Base-by-base conservation (phyloP, 2,797 vertebrate species). In the Steatocranus sp. region DNA sequence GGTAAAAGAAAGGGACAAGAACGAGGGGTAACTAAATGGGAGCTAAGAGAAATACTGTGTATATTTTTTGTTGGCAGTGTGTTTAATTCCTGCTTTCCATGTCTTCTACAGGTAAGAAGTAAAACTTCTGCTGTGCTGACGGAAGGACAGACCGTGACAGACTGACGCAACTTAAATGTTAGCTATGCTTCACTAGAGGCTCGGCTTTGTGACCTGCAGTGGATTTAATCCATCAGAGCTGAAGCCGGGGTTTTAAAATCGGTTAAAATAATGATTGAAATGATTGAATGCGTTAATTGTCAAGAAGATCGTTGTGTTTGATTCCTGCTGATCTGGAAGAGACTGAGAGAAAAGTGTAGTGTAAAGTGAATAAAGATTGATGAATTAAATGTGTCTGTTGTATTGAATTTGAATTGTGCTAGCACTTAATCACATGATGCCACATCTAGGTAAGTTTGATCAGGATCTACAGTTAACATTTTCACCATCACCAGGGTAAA, bases 71-170 rank as follows among this genome's bases (percentile, higher is more conserved):
- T 15, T 54, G 9, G 4, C 70, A 38, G 15, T 25, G 2, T 5
- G 4, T 0, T 53, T 78, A 46, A 43, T 61, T 46, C 5, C 10
- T 5, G 2, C 78, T 27, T 85, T 4, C 32, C 18, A 3, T 91
- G 82, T 78, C 66, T 51, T 78, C 2, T 81, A 36, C 87, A 95
- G 94, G 94, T 89, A 95, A 95, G 81, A 95, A 95, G 46, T 95
- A 70, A 88, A 23, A 11, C 54, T 5, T 17, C 58, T 73, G 63
- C 78, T 51, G 46, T 32, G 11, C 32, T 25, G 32, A 36, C 11
- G 41, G 23, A 74, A 83, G 23, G 83, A 88, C 56, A 5, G 34
- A 50, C 36, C 5, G 2, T 7, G 8, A 68, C 38, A 10, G 66
- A 87, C 76, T 2, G 75, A 46, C 58, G 73, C 81, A 81, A 61